Percentiles rank a stretch among this genome's conserved stretches.
These are phyloP conservation scores for Hesperophylax magnus DNA, from an alignment of 1,140 invertebrate genomes.

Conservation along the genomic window DNA sequence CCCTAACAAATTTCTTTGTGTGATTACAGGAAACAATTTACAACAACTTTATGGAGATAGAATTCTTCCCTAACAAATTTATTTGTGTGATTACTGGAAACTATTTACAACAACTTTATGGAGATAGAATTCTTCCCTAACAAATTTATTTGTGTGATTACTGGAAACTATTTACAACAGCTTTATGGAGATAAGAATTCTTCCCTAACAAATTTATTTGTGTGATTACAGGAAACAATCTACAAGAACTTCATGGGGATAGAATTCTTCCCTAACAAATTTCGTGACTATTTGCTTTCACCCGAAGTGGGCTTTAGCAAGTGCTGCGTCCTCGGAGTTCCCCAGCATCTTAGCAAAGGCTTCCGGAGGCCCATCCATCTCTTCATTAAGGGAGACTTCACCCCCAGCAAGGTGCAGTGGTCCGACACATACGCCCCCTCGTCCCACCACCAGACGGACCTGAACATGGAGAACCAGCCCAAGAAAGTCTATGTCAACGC, in stretches of 20 bases:
- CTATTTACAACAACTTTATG: conserved; percentile 90
- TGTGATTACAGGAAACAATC: conserved; percentile 82
- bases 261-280: conserved; percentile 89
- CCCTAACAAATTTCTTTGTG: conserved; percentile 89
- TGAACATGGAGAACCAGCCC: conserved; percentile 66
- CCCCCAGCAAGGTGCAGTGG: conserved; percentile 69
- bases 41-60: conserved; percentile 88
- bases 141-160: conserved; percentile 80
- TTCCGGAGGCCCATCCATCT: conserved; percentile 91
- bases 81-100: conserved; percentile 80
- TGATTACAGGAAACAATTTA: conserved; percentile 85
- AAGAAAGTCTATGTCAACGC: conserved; percentile 74
- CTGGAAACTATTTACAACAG: conserved; percentile 91
- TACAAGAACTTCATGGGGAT: conserved; percentile 90
- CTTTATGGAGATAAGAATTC: conserved; percentile 88
- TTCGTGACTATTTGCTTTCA: conserved; percentile 92
- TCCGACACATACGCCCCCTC: conserved; percentile 68
- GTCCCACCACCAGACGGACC: conserved; percentile 65
- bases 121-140: conserved; percentile 90
- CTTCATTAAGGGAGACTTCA: conserved; percentile 82
- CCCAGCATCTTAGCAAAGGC: conserved; percentile 88
- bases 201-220: conserved; percentile 79
- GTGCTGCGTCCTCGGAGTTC: conserved; percentile 87
- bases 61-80: conserved; percentile 91
- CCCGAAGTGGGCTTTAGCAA: conserved; percentile 92